Base-by-base conservation (phyloP, 2,888 invertebrate species). In the Agrochola lota region DNA sequence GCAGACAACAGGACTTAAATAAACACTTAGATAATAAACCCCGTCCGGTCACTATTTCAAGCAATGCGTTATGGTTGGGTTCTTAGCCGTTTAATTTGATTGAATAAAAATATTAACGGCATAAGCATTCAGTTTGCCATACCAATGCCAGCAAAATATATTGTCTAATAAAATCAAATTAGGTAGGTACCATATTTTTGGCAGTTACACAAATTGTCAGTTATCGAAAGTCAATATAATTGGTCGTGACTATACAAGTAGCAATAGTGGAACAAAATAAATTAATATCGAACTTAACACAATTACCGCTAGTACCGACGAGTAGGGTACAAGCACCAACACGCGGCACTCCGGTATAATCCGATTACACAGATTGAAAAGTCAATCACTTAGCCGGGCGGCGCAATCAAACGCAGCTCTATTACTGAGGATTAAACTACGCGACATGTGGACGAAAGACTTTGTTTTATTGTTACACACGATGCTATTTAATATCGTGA, bases 321-420 rank as follows among this genome's bases (percentile, higher is more conserved):
- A 78, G 91, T 91, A 90, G 94, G 93, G 93, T 92, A 92, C 88
- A 86, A 85, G 89, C 85, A 85, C 91, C 92, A 89, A 88, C 91
- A 88, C 83, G 87, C 88, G 90, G 89, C 92, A 88, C 89, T 88
- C 83, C 57, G 86, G 78, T 20, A 85, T 93, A 93, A 92, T 92
- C 93, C 92, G 94, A 96, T 96, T 96, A 96, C 91, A 92, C 91
- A 95, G 95, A 96, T 96, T 96, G 96, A 96, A 96, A 96, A 96
- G 96, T 96, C 96, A 96, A 96, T 96, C 96, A 96, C 95, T 95
- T 95, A 94, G 93, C 89, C 86, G 88, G 85, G 86, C 94, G 94
- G 93, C 92, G 92, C 92, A 92, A 92, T 95, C 95, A 95, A 95
- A 95, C 94, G 94, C 84, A 91, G 88, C 91, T 92, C 94, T 94